Evolutionary conservation across 1,140 invertebrate genomes (phyloP), one percentile per base, ranked within the genome.

Genomic region (Drosophila fuyamai): DNA sequence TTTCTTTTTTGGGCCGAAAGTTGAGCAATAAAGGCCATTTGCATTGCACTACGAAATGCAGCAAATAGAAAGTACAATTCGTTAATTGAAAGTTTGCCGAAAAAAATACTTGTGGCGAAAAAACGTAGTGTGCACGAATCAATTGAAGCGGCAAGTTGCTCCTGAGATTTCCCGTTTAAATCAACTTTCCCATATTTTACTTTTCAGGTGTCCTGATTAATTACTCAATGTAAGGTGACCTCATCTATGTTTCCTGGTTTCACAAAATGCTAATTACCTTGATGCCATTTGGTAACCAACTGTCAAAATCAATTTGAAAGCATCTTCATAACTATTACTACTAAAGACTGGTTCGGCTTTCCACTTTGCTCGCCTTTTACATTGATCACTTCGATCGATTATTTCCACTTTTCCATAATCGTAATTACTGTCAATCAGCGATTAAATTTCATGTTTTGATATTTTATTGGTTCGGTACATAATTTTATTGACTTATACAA

Each of bases 21-120:
- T 88, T 88, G 67, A 70, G 84, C 83, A 89, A 88, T 88, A 84
- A 84, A 84, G 78, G 76, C 77, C 72, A 81, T 81, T 81, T 81
- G 78, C 81, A 84, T 84, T 82, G 72, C 65, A 58, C 68, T 77
- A 56, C 76, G 62, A 60, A 72, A 51, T 32, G 36, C 60, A 71
- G 43, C 60, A 72, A 88, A 88, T 88, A 88, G 83, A 88, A 88
- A 88, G 83, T 88, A 86, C 79, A 83, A 83, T 80, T 83, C 78
- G 54, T 83, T 88, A 88, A 88, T 88, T 88, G 83, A 88, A 88
- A 88, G 83, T 83, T 83, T 61, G 47, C 57, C 56, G 59, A 79
- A 53, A 51, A 36, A 55, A 46, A 65, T 7, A 32, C 29, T 32
- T 32, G 8, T 62, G 9, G 59, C 32, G 23, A 67, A 65, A 32